These are phyloP conservation scores for Gerris buenoi DNA, from an alignment of 1,140 invertebrate species.

Conservation along the genomic window DNA sequence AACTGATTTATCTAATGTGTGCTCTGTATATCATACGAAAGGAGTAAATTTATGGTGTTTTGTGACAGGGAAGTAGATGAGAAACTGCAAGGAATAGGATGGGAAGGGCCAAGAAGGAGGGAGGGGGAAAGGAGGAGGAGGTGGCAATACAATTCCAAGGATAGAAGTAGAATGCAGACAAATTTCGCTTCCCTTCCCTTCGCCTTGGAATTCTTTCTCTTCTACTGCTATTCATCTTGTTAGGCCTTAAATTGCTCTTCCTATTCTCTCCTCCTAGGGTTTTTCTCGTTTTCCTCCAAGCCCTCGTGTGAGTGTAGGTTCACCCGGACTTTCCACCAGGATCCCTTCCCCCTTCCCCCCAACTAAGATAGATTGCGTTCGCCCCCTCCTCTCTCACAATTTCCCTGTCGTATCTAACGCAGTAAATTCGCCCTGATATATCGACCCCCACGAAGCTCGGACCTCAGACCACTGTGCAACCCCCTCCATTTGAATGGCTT, in stretches of 20 bases:
- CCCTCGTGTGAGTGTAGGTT: neutral
- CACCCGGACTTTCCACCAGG: no score
- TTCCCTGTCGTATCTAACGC: neutral
- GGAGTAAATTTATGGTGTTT: neutral
- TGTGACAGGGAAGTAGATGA: neutral
- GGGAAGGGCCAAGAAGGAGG: neutral
- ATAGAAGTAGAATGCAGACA: neutral
- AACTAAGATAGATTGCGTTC: neutral
- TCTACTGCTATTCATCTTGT: neutral
- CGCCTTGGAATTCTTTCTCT: neutral
- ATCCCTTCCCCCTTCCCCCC: neutral
- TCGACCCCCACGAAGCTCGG: neutral
- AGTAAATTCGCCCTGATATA: neutral
- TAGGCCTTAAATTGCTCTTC: neutral
- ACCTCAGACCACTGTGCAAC: neutral
- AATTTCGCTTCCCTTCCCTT: neutral
- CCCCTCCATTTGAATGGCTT: neutral
- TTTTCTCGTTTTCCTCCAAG: neutral
- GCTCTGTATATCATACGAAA: neutral
- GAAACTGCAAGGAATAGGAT: neutral
- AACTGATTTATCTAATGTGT: neutral
- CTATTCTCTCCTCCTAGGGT: neutral
- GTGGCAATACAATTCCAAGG: neutral
- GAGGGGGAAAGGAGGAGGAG: neutral
- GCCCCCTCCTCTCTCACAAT: neutral